Percentiles rank a stretch among this genome's conserved stretches.
These are phyloP conservation scores for Chydorus sphaericus DNA, from an alignment of 2,888 invertebrate species.

Conservation along the genomic window DNA sequence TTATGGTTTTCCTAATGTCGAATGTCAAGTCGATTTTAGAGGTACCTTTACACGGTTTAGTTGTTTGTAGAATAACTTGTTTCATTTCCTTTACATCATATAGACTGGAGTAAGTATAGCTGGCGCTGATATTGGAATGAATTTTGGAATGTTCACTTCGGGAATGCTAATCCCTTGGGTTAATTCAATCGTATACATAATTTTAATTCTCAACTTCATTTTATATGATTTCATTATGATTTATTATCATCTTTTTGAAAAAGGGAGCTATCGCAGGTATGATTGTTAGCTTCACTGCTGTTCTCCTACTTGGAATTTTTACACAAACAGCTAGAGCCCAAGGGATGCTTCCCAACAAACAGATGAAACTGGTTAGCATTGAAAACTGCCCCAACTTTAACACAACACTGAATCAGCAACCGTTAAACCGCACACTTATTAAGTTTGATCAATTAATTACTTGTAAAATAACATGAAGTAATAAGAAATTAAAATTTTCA, in stretches of 20 bases:
- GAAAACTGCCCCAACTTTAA: no score
- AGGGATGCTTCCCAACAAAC: neutral
- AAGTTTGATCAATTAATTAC: no score
- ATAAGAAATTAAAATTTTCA: no score
- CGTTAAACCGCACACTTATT: no score
- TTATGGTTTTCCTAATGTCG: slow-evolving; percentile 70
- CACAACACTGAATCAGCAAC: no score
- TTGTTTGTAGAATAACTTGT: neutral
- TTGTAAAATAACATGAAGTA: no score
- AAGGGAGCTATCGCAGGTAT: slow-evolving; percentile 23
- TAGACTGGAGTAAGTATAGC: slow-evolving; percentile 44
- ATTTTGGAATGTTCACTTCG: slow-evolving; percentile 68
- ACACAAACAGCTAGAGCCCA: slow-evolving; percentile 17
- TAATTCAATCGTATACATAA: slow-evolving; percentile 50
- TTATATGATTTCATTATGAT: no score
- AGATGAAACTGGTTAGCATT: neutral
- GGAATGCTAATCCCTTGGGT: slow-evolving; percentile 82
- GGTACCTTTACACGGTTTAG: slow-evolving; percentile 39
- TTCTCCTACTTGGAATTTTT: slow-evolving; percentile 24
- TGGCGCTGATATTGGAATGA: slow-evolving; percentile 77
- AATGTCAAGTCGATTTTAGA: slow-evolving; percentile 69
- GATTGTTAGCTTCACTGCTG: slow-evolving; percentile 20
- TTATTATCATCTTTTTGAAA: no score
- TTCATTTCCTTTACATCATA: neutral
- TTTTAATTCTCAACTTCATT: neutral